Evolutionary conservation across 2,113 vertebrate genomes (phyloP).

Genomic region (Aegotheles bennettii): DNA sequence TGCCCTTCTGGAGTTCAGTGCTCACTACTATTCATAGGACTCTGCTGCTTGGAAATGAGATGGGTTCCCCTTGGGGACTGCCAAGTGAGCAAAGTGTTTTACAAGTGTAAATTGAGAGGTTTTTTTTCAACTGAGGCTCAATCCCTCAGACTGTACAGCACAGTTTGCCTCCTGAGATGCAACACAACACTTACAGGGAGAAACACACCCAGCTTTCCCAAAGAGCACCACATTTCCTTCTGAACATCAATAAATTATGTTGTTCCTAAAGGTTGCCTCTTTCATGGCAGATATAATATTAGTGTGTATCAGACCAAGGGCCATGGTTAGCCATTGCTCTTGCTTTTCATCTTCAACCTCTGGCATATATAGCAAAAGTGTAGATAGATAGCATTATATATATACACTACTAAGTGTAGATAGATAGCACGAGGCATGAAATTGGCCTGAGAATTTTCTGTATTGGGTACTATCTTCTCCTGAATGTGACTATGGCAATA

Average conservation of each 20-base stretch:
- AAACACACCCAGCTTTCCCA: neutral
- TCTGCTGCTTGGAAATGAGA: neutral
- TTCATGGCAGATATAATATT: neutral
- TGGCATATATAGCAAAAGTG: neutral
- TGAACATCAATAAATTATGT: neutral
- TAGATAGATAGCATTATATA: too few relatives aligned
- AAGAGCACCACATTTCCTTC: neutral
- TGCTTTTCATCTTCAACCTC: neutral
- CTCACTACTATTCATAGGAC: neutral
- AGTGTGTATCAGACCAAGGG: neutral
- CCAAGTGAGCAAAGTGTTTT: neutral
- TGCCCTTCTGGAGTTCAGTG: neutral
- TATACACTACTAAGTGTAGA: too few relatives aligned
- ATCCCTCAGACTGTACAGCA: neutral
- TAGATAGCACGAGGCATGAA: too few relatives aligned
- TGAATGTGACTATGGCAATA: neutral
- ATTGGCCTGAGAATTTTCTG: neutral
- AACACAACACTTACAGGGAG: neutral
- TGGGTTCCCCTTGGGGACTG: neutral
- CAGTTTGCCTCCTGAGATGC: neutral
- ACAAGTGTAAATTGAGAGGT: neutral
- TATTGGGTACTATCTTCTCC: neutral
- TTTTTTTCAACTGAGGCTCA: neutral
- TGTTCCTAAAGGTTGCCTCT: neutral
- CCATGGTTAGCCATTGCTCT: neutral